These are phyloP conservation scores for Bombus consobrinus DNA, from an alignment of 1,140 invertebrate species.

Conservation along the genomic window DNA sequence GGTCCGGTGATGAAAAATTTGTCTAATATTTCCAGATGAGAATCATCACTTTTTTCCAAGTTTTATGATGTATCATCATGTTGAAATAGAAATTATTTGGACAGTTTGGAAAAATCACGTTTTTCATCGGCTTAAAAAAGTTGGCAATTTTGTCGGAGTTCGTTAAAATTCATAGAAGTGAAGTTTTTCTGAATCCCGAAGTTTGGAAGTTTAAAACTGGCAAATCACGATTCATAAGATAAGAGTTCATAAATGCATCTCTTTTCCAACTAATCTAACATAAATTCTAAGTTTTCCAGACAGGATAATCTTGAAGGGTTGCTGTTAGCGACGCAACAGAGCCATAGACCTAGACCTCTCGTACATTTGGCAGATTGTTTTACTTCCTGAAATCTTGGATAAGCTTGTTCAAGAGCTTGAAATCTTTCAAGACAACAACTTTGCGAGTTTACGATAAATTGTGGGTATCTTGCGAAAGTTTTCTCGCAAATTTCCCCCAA, in stretches of 20 bases:
- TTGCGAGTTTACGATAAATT: not conserved
- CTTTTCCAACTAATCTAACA: slow-evolving; percentile 6
- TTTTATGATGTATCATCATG: not conserved
- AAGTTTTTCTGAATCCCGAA: not conserved
- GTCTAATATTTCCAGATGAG: too few relatives aligned
- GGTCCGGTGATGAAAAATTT: too few relatives aligned
- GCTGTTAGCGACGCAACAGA: not conserved
- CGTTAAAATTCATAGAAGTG: not conserved
- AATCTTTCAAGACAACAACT: not conserved
- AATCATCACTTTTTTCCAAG: too few relatives aligned
- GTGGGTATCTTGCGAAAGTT: slow-evolving; percentile 3
- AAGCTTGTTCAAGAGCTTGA: not conserved
- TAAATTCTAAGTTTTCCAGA: slow-evolving; percentile 6
- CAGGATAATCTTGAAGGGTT: slow-evolving; percentile 12
- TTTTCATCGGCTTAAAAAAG: not conserved
- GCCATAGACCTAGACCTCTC: not conserved
- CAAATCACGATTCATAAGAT: not conserved
- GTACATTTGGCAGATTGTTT: slow-evolving; percentile 14
- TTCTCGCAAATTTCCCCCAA: not conserved
- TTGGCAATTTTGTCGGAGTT: not conserved
- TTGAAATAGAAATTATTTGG: not conserved
- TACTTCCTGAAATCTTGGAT: slow-evolving; percentile 22
- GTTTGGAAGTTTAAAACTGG: not conserved
- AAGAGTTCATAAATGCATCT: not conserved
- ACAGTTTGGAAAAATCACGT: not conserved